Evolutionary conservation across 2,113 vertebrate species (phyloP), one percentile per base, ranked within the genome.

Genomic region (Rousettus leschenaultii): DNA sequence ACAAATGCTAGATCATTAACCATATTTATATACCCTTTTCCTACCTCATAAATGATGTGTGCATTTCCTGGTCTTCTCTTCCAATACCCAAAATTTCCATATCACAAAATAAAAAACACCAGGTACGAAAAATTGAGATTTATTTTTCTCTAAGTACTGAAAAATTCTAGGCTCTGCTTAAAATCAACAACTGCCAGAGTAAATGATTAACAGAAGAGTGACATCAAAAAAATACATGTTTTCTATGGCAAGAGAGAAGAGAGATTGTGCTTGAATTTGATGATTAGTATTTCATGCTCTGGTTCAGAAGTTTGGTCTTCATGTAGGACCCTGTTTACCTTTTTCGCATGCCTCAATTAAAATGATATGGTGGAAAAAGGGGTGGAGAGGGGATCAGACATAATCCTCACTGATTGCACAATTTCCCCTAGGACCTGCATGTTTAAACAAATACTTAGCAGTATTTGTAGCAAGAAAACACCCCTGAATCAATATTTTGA

Each of bases 401-500:
- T 86, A 74, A 83, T 91, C 83, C 63, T 65, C 78, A 89, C 89
- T 75, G 63, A 95, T 93, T 96, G 95, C 86, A 89, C 87, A 97
- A 85, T 89, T 80, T 93, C 26, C 45, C 51, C 40, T 53, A 70
- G 5, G 68, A 79, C 43, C 40, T 70, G 57, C 74, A 86, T 93
- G 48, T 95, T 95, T 95, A n/a, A 96, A 96, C 82, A 95, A 97
- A 97, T 59, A 89, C 87, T 94, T 86, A 93, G 28, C 30, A 75
- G 61, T 94, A 78, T n/a, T 45, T 45, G 19, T 63, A 97, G 70
- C 86, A 86, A 94, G 71, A 88, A 96, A 97, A 95, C 73, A 94
- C 43, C 48, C 40, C 70, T n/a, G 3, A 92, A 91, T 97, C 95
- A 94, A 87, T 97, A 95, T 95, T 95, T 96, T 94, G 82, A 97